A percentile compares a stretch with the other conserved stretches of the same genome.
Conservation (phyloP, 2,113 vertebrate genomes). For the Varanus komodoensis region DNA sequence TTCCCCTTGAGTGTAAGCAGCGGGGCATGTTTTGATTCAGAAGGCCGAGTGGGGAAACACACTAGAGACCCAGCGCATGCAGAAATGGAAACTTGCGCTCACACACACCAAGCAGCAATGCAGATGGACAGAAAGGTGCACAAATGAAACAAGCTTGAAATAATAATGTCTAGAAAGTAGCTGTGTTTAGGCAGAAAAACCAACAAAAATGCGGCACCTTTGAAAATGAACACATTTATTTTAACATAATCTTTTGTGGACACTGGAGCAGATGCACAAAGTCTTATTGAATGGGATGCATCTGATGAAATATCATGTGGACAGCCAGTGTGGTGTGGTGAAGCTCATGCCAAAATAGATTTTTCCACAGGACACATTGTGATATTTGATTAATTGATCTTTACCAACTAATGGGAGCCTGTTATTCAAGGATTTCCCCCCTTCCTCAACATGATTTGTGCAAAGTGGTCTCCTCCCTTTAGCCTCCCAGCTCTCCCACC, state of each 20-base stretch:
- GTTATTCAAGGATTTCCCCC: neutral
- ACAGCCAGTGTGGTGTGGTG: too few relatives aligned
- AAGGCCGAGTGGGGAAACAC: neutral
- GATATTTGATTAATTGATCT: neutral
- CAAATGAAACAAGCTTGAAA: neutral
- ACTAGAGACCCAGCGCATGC: neutral
- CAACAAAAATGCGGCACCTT: too few relatives aligned
- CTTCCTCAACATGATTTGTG: neutral
- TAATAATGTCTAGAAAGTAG: neutral
- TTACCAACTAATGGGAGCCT: neutral
- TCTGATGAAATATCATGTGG: too few relatives aligned
- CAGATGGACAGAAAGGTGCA: neutral
- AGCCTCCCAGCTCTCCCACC: neutral
- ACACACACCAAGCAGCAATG: neutral
- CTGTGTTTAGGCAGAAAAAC: too few relatives aligned
- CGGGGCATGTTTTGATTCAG: neutral
- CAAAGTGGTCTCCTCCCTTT: neutral
- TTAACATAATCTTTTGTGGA: too few relatives aligned
- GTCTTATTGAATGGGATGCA: too few relatives aligned
- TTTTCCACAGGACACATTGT: too few relatives aligned
- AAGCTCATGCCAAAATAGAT: too few relatives aligned
- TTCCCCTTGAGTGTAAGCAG: conserved; percentile 10
- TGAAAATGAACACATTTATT: too few relatives aligned
- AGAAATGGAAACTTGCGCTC: neutral
- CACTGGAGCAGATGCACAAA: too few relatives aligned